Percentiles rank a stretch among this genome's conserved stretches.
Conservation (phyloP, 2,797 vertebrate genomes). For the Sylvia borin region DNA sequence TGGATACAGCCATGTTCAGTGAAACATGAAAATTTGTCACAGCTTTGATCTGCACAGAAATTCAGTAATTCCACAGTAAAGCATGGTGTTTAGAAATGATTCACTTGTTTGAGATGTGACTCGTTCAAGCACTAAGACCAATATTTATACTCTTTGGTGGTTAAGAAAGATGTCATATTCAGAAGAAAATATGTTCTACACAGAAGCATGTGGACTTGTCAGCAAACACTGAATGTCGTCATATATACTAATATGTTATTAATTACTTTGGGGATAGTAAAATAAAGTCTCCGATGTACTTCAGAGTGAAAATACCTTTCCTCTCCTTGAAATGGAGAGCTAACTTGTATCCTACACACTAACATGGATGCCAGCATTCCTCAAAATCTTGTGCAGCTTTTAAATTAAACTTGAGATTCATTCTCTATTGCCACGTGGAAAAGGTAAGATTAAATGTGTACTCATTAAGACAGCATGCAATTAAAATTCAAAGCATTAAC, state of each 20-base stretch:
- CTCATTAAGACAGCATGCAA: not conserved
- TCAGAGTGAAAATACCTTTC: not conserved
- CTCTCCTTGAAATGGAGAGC: not conserved
- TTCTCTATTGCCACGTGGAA: not conserved
- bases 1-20: not conserved
- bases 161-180: conserved; percentile 33
- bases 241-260: not conserved
- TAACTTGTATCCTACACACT: not conserved
- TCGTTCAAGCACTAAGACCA: not conserved
- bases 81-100: not conserved
- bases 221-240: conserved; percentile 31
- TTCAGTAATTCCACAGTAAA: not conserved
- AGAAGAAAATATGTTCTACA: conserved; percentile 16
- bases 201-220: conserved; percentile 37
- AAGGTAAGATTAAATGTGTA: not conserved
- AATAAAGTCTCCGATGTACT: not conserved
- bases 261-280: conserved; percentile 15
- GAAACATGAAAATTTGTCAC: not conserved
- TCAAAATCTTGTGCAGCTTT: not conserved
- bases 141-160: conserved; percentile 20
- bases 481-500: conserved; percentile 46
- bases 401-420: not conserved
- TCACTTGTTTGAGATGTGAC: not conserved
- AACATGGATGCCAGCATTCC: not conserved
- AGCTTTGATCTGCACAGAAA: not conserved